A percentile compares a stretch with the other conserved stretches of the same genome.
phyloP scores from a whole-genome alignment of 1,140 invertebrate genomes.

The Pachypsylla venusta region DNA sequence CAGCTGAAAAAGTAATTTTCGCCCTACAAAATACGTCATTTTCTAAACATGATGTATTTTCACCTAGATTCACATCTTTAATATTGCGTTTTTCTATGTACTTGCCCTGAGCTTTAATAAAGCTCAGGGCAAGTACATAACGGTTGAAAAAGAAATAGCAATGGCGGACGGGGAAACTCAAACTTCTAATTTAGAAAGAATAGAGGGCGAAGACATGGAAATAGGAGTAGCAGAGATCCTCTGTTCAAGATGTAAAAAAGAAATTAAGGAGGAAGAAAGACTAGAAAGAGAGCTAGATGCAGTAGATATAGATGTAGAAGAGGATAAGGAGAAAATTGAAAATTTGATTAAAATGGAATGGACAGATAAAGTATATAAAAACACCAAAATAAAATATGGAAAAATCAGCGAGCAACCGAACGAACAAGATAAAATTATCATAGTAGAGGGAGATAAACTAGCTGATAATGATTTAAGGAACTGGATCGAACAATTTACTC shows the following conservation, averaged over 20 bases:
- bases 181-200: too few species aligned
- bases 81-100: too few species aligned
- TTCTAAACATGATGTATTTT: too few species aligned
- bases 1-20: too few species aligned
- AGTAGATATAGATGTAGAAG: not conserved
- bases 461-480: not conserved
- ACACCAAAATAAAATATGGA: not conserved
- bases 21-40: too few species aligned
- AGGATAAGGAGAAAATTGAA: not conserved
- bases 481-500: not conserved
- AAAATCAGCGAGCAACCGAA: not conserved
- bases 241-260: not conserved
- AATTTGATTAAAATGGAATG: not conserved
- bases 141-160: too few species aligned
- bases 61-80: too few species aligned
- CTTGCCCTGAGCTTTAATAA: too few species aligned
- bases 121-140: too few species aligned
- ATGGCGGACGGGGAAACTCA: too few species aligned
- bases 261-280: not conserved
- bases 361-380: not conserved
- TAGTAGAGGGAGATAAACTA: not conserved
- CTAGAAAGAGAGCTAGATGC: not conserved
- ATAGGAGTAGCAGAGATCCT: too few species aligned
- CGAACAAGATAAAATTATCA: not conserved
- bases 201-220: too few species aligned